phyloP scores from a whole-genome alignment of 2,797 vertebrate species.

The Myotis pilosus region DNA sequence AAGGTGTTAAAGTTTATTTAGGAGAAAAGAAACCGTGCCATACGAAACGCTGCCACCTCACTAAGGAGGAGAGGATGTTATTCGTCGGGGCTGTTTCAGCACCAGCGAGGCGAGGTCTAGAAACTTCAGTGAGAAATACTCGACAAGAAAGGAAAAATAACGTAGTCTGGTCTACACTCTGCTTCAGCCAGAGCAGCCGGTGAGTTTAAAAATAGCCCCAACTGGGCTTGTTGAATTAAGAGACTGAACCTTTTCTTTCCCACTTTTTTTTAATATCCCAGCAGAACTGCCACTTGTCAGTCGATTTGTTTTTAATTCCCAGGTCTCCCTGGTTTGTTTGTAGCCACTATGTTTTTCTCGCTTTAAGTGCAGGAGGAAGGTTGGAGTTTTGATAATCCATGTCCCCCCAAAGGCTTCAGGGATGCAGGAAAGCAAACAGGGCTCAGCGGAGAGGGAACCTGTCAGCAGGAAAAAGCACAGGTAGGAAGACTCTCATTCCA shows the following conservation, averaged over 20 bases:
- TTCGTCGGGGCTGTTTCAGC: background rate
- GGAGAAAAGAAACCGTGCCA: background rate
- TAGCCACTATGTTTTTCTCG: background rate
- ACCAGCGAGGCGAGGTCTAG: background rate
- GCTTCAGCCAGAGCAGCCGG: background rate
- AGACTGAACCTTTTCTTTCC: background rate
- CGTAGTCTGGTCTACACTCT: background rate
- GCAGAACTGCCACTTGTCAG: conserved; percentile 47
- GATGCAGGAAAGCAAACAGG: background rate
- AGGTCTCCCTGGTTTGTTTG: conserved; percentile 48
- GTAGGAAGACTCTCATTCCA: background rate
- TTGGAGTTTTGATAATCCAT: conserved; percentile 33
- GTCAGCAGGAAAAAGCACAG: background rate
- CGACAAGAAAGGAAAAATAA: background rate
- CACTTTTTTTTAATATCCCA: background rate
- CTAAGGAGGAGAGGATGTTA: background rate
- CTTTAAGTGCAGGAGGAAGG: background rate
- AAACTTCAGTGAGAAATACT: conserved; percentile 35
- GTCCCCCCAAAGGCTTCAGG: background rate
- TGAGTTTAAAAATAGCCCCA: conserved; percentile 32
- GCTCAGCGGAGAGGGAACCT: background rate
- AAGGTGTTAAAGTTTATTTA: conserved; percentile 23
- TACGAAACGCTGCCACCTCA: conserved; percentile 10
- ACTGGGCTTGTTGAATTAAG: conserved; percentile 18
- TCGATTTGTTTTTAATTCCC: conserved; percentile 62